Percentiles rank a stretch among this genome's conserved stretches.
Evolutionary conservation across 2,113 vertebrate genomes (phyloP).

Genomic region (Ondatra zibethicus): DNA sequence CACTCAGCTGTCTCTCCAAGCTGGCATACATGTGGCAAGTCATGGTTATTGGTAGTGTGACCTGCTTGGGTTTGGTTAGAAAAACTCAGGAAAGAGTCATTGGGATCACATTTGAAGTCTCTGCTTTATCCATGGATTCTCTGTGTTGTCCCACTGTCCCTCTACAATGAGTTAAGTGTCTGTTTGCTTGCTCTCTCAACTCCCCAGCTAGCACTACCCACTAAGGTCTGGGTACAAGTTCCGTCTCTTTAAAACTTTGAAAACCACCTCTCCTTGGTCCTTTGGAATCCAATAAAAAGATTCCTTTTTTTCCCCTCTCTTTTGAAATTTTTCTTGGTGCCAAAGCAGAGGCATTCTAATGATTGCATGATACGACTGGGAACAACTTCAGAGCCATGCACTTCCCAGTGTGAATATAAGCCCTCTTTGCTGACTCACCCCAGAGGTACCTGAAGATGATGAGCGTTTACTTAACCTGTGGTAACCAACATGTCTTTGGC

Average conservation of each 20-base stretch:
- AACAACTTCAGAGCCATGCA: not conserved
- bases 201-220: too few species aligned
- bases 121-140: not conserved
- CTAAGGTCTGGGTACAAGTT: slow-evolving; percentile 36
- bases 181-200: not conserved
- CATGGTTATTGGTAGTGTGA: not conserved
- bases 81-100: not conserved
- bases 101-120: not conserved
- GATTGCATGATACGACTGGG: not conserved
- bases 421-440: not conserved
- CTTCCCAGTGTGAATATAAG: not conserved
- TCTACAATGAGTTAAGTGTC: not conserved
- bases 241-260: not conserved
- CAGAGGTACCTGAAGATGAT: too few species aligned
- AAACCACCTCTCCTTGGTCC: not conserved
- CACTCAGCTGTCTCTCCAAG: not conserved
- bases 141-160: not conserved
- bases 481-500: not conserved
- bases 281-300: slow-evolving; percentile 2
- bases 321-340: slow-evolving; percentile 3
- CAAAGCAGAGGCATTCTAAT: not conserved
- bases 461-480: not conserved
- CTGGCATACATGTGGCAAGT: not conserved
- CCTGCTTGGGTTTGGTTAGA: not conserved
- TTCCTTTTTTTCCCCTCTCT: not conserved